Evolutionary conservation across 2,888 invertebrate genomes (phyloP), one percentile per base, ranked within the genome.

Genomic region (Ennomos quercinarius): DNA sequence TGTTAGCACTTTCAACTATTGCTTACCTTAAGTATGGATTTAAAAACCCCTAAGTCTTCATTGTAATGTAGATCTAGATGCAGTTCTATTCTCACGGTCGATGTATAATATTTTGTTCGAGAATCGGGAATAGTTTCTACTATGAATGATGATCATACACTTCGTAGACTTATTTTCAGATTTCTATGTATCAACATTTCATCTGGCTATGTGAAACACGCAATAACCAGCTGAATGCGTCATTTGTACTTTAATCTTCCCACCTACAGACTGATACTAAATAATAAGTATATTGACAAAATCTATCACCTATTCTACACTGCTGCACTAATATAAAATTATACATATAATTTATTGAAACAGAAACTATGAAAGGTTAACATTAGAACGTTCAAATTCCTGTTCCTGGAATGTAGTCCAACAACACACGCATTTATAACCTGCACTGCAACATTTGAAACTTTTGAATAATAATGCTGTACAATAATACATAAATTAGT

Each of bases 211-310:
- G 51, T 43, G 38, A 62, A 51, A 57, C 40, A 54, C 50, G 57
- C 42, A 57, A 12, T 51, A 46, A 50, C 42, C 36, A 54, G 42
- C 27, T 51, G 10, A 47, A 61, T 56, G 53, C 57, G 61, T 57
- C 57, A 56, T 48, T 44, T 13, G 3, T 13, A 52, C 39, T 43
- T 47, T 52, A 10, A 47, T 50, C 56, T 17, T n/a, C 9, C 37
- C 45, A 34, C 37, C 42, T 47, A 47, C 47, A 39, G 42, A 36
- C 45, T 35, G 10, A 36, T 13, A 9, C 12, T 37, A 13, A 13
- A 46, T 41, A 42, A 49, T 44, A 12, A 35, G 27, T 27, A 27
- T 27, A 27, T 39, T 49, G 39, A 55, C 38, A 36, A 17, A 40
- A 36, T 46, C 43, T 37, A 36, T 17, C 1, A 17, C 17, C 17